Percentiles rank a stretch among this genome's conserved stretches.
These are phyloP conservation scores for Notospermus geniculatus DNA, from an alignment of 1,140 invertebrate genomes.

Conservation along the genomic window DNA sequence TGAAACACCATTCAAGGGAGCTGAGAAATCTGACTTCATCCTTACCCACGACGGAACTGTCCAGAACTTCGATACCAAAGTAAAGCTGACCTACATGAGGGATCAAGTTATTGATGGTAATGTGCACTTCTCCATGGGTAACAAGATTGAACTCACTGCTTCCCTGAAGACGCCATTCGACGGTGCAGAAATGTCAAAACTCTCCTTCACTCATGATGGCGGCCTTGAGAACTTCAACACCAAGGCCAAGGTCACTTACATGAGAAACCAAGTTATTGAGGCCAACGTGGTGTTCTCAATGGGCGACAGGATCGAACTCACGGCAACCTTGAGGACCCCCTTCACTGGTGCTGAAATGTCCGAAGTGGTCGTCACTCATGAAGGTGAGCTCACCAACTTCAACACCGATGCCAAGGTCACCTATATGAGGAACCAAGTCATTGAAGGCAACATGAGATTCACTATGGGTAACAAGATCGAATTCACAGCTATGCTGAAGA, in stretches of 20 bases:
- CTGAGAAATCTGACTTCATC: background rate
- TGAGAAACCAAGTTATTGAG: no score
- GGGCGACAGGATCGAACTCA: background rate
- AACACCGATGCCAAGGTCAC: background rate
- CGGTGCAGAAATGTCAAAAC: no score
- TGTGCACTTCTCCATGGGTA: background rate
- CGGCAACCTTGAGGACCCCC: constrained; percentile 16
- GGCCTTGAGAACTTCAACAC: no score
- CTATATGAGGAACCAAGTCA: background rate
- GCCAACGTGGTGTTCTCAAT: no score
- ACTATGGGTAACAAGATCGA: no score
- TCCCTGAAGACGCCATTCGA: no score
- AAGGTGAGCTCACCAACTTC: background rate
- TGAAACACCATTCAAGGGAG: constrained; percentile 1
- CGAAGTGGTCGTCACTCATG: constrained; percentile 8
- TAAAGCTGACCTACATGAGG: background rate
- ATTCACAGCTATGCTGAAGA: no score
- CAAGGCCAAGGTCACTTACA: no score
- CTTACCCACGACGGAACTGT: constrained; percentile 21
- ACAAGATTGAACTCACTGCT: background rate
- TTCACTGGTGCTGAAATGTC: constrained; percentile 18
- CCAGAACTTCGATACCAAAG: constrained; percentile 22
- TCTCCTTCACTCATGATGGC: no score
- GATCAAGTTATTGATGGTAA: background rate
- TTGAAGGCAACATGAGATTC: background rate